phyloP scores from a whole-genome alignment of 2,113 vertebrate species.

The Hassar affinis region DNA sequence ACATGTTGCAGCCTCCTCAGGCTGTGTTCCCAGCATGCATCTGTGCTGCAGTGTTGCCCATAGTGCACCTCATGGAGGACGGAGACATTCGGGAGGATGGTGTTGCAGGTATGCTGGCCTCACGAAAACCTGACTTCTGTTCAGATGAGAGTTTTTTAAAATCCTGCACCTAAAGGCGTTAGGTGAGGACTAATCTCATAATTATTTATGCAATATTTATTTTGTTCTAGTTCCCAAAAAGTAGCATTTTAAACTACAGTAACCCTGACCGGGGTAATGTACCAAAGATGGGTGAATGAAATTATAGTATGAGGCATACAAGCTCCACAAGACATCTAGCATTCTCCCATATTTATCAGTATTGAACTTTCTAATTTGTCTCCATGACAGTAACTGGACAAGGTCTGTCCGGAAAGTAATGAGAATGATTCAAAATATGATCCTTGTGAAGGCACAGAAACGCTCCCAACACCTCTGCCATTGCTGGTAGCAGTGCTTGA shows the following conservation, averaged over 20 bases:
- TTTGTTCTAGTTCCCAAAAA: background rate
- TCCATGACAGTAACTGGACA: background rate
- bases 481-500: too few species aligned
- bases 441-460: too few species aligned
- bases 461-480: too few species aligned
- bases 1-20: slow-evolving; percentile 92
- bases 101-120: slow-evolving; percentile 80
- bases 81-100: slow-evolving; percentile 96
- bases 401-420: too few species aligned
- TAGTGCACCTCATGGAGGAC: slow-evolving; percentile 97
- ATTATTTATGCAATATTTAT: background rate
- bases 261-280: background rate
- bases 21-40: slow-evolving; percentile 98
- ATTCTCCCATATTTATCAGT: background rate
- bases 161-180: background rate
- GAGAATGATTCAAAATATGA: too few species aligned
- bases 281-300: background rate
- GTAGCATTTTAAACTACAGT: background rate
- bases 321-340: background rate
- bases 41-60: slow-evolving; percentile 94
- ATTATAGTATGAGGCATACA: background rate
- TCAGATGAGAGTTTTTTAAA: background rate
- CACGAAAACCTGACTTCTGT: background rate
- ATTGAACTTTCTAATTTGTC: background rate
- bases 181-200: background rate